A percentile compares a stretch with the other conserved stretches of the same genome.
Evolutionary conservation across 2,797 vertebrate species (phyloP).

Genomic region (Dallia pectoralis): DNA sequence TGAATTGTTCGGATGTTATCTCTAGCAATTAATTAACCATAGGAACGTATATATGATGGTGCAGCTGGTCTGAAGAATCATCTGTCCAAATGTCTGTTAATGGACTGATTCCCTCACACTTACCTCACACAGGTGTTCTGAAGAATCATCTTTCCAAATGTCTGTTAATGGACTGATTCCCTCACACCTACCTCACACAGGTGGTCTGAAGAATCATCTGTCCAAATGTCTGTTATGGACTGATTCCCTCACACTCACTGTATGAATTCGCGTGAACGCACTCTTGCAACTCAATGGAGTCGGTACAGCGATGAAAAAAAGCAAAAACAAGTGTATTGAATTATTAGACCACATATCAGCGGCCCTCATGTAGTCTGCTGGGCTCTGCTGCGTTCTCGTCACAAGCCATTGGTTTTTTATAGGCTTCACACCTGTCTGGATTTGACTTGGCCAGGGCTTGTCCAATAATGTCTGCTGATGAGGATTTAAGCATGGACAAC

Average conservation of each 20-base stretch:
- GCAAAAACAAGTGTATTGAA: constrained; percentile 19
- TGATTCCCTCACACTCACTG: constrained; percentile 40
- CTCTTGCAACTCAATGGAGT: constrained; percentile 24
- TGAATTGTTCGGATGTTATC: background rate
- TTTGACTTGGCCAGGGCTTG: constrained; percentile 14
- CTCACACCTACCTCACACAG: constrained; percentile 39
- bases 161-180: constrained; percentile 40
- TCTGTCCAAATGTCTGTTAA: constrained; percentile 34
- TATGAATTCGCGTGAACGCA: constrained; percentile 37
- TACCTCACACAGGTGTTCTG: constrained; percentile 2
- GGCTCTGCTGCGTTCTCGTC: constrained; percentile 27
- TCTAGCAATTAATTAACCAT: background rate
- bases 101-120: constrained; percentile 43
- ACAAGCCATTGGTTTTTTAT: constrained; percentile 46
- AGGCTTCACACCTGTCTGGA: constrained; percentile 41
- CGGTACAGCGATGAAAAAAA: constrained; percentile 23
- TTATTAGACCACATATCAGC: constrained; percentile 19
- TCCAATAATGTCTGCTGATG: constrained; percentile 22
- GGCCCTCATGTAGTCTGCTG: constrained; percentile 29
- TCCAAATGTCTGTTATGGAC: constrained; percentile 38
- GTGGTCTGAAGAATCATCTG: background rate
- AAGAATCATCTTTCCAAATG: constrained; percentile 19
- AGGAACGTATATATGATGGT: background rate
- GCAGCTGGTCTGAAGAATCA: background rate
- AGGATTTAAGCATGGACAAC: constrained; percentile 15